A percentile compares a stretch with the other conserved stretches of the same genome.
Conservation (phyloP, 2,113 vertebrate species). For the Dissostichus mawsoni region DNA sequence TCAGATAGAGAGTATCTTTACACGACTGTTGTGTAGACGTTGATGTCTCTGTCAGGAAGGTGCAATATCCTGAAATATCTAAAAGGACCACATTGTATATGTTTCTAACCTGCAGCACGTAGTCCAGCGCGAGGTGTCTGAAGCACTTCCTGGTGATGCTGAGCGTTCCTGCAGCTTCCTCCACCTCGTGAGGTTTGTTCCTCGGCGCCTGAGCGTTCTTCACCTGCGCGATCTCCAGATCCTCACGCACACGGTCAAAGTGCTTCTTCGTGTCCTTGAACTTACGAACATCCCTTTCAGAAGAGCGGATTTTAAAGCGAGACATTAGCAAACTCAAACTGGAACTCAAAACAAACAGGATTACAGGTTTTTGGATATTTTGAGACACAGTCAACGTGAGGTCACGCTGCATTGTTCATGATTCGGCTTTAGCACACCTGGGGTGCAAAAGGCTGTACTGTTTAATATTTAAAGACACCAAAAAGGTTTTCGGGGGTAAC, state of each 20-base stretch:
- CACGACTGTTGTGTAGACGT: background rate
- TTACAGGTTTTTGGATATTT: background rate
- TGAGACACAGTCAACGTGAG: background rate
- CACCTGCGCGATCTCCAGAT: constrained; percentile 95
- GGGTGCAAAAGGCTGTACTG: constrained; percentile 7
- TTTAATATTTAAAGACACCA: constrained; percentile 62
- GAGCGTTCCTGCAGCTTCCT: constrained; percentile 91
- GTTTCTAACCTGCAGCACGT: constrained; percentile 92
- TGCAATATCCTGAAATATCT: background rate
- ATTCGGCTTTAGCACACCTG: constrained; percentile 8
- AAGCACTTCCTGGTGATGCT: constrained; percentile 95
- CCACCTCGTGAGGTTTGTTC: constrained; percentile 96
- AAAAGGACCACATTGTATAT: background rate
- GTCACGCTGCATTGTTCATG: background rate
- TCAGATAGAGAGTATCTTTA: too few species aligned
- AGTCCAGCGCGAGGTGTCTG: constrained; percentile 95
- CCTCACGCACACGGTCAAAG: constrained; percentile 94
- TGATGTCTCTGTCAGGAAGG: background rate
- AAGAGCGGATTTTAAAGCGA: background rate
- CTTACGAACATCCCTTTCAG: constrained; percentile 91
- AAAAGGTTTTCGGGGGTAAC: constrained; percentile 46
- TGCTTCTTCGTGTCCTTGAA: constrained; percentile 99
- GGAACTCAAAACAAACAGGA: background rate
- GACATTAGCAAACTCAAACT: background rate
- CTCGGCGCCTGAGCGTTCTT: constrained; percentile 96